Conservation (phyloP, 2,888 invertebrate species). For the Amorpha juglandis region DNA sequence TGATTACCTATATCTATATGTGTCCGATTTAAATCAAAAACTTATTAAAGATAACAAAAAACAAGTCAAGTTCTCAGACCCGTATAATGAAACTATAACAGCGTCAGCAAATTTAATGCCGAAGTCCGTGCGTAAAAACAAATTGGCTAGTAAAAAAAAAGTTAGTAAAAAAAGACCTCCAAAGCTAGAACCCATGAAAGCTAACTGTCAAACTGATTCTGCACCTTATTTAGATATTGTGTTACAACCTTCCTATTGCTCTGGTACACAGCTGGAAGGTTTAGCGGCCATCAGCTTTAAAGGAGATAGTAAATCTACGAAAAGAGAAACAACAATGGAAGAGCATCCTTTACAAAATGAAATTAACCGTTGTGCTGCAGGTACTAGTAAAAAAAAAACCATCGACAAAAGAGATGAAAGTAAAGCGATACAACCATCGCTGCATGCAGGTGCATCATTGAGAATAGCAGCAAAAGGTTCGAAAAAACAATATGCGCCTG, state of each 20-base stretch:
- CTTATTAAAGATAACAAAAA: conserved; percentile 20
- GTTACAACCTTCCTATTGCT: conserved; percentile 14
- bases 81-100: not conserved
- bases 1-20: conserved; percentile 9
- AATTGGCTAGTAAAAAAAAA: conserved; percentile 16
- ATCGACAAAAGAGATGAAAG: not conserved
- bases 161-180: not conserved
- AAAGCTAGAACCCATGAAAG: conserved; percentile 2
- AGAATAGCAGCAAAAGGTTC: conserved; percentile 14
- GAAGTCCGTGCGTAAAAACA: not conserved
- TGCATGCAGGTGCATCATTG: conserved; percentile 16
- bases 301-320: not conserved
- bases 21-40: conserved; percentile 5
- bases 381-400: not conserved
- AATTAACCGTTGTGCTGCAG: not conserved
- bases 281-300: conserved; percentile 12
- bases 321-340: not conserved
- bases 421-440: not conserved
- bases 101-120: conserved; percentile 14
- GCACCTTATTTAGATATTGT: conserved; percentile 15
- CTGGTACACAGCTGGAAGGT: conserved; percentile 13
- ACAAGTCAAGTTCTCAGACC: conserved; percentile 22
- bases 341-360: not conserved
- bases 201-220: not conserved
- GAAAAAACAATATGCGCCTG: not conserved